Conservation (phyloP, 2,888 invertebrate species). For the Morpho helenor region DNA sequence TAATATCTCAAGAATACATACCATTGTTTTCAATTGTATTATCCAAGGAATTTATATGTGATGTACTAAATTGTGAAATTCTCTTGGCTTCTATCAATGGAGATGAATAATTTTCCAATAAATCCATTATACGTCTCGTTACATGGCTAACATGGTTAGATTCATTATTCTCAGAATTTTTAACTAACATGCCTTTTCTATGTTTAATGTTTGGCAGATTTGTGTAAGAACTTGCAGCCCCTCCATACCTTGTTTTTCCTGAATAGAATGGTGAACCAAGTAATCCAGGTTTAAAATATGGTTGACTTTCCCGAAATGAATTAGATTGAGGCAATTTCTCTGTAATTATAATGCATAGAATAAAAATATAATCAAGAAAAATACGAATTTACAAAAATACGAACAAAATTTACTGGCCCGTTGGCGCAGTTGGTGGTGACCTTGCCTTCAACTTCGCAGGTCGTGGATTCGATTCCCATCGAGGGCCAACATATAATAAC, state of each 20-base stretch:
- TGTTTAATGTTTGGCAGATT: constrained; percentile 54
- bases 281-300: constrained; percentile 51
- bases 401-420: no score
- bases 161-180: constrained; percentile 37
- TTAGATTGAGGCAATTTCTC: constrained; percentile 47
- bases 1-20: constrained; percentile 26
- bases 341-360: constrained; percentile 34
- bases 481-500: no score
- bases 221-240: constrained; percentile 81
- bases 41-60: constrained; percentile 28
- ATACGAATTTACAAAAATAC: no score
- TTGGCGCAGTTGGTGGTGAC: no score
- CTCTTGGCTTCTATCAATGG: constrained; percentile 88
- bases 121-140: constrained; percentile 87
- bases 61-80: constrained; percentile 74
- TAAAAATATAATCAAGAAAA: no score
- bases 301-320: constrained; percentile 53
- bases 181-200: constrained; percentile 40
- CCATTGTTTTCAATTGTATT: constrained; percentile 25
- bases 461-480: no score
- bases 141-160: constrained; percentile 81
- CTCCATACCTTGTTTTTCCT: constrained; percentile 87
- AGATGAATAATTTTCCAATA: constrained; percentile 90
- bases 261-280: constrained; percentile 85
- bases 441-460: no score